A percentile compares a stretch with the other conserved stretches of the same genome.
Conservation (phyloP, 2,113 vertebrate species). For the crab-eating macaque (Macaca fascicularis) region DNA sequence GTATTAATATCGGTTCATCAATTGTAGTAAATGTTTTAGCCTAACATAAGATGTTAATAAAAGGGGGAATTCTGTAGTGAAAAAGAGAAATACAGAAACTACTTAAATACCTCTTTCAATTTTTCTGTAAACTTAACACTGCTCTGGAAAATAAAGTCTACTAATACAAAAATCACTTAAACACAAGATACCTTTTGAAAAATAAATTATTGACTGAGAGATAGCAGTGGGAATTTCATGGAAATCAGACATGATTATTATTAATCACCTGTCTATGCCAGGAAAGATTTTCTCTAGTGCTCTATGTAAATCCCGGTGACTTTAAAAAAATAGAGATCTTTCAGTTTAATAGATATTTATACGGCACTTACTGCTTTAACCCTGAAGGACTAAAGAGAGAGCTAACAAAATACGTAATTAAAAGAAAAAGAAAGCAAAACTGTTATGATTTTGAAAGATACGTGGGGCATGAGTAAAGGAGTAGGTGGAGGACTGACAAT, state of each 20-base stretch:
- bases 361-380: constrained; percentile 18
- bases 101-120: not conserved
- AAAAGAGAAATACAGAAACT: not conserved
- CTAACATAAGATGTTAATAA: not conserved
- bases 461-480: not conserved
- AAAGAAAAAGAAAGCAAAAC: not conserved
- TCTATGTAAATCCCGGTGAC: constrained; percentile 35
- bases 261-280: constrained; percentile 22
- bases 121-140: not conserved
- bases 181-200: not conserved
- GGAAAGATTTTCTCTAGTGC: constrained; percentile 39
- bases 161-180: not conserved
- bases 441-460: not conserved
- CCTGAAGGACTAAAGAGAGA: constrained; percentile 19
- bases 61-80: not conserved
- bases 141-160: not conserved
- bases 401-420: not conserved
- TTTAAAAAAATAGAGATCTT: constrained; percentile 27
- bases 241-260: constrained; percentile 43
- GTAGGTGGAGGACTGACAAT: not conserved
- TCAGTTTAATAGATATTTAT: constrained; percentile 49
- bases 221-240: constrained; percentile 21
- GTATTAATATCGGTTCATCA: not conserved
- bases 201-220: not conserved
- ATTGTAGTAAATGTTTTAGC: not conserved